Percentiles rank a stretch among this genome's conserved stretches.
Conservation (phyloP, 2,888 invertebrate species). For the Chrysolina americana region DNA sequence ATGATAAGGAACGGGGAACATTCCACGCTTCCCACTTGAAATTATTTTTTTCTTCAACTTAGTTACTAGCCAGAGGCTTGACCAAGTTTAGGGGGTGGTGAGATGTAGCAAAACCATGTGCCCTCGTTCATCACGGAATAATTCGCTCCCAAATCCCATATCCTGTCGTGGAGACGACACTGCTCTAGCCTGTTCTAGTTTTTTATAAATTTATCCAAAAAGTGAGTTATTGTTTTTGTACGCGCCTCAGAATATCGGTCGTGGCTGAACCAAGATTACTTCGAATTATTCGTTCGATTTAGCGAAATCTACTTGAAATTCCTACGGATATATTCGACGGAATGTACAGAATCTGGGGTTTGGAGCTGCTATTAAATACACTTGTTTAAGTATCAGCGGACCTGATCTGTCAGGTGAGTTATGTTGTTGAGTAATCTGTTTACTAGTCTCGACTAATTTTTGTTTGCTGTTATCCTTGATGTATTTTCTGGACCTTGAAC, state of each 20-base stretch:
- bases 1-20: background rate
- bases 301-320: background rate
- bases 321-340: background rate
- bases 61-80: background rate
- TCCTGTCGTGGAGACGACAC: background rate
- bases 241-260: background rate
- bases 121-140: background rate
- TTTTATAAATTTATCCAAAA: background rate
- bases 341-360: background rate
- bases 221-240: background rate
- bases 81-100: constrained; percentile 3
- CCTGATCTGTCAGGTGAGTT: background rate
- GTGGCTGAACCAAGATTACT: background rate
- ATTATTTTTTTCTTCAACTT: background rate
- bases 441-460: background rate
- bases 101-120: background rate
- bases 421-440: background rate
- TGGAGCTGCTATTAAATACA: background rate
- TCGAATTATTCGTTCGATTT: background rate
- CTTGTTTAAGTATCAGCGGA: background rate
- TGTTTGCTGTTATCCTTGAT: too few relatives aligned
- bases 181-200: background rate
- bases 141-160: background rate
- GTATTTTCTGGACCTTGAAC: too few relatives aligned
- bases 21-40: background rate